Evolutionary conservation across 1,140 invertebrate species (phyloP), one percentile per base, ranked within the genome.

Genomic region (Carposina sasakii): DNA sequence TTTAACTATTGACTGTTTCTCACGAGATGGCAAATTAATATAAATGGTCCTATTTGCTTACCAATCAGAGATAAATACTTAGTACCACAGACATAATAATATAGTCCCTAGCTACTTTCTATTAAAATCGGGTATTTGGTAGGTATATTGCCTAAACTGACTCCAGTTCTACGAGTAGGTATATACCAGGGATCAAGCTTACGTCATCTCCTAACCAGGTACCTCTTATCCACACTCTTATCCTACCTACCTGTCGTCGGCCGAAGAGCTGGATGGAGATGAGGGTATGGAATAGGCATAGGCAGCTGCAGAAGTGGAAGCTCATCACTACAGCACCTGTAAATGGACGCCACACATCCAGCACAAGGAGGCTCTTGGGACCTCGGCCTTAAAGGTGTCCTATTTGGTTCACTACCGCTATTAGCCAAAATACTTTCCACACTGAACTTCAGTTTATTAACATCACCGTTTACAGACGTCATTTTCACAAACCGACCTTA

Each of bases 391-490:
- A n/a, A 54, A 26, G 33, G 21, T 22, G 16, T 10, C n/a, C 54
- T n/a, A n/a, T n/a, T 53, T 9, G 8, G 9, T 9, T 68, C 64
- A 63, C 69, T 66, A 42, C 62, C 64, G 61, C 69, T 66, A 42
- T 63, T 74, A 23, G 71, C 69, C 37, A 81, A 43, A 28, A 84
- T 84, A 61, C 77, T 78, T 44, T 84, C 81, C 17, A 84, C 77
- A 78, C 81, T 84, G 48, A 84, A 84, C 73, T 81, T 81, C 47
- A 84, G 61, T 50, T 84, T 81, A 40, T 56, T 66, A 46, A 68
- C 59, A 50, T 79, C 73, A 68, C 71, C 62, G 54, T 61, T 71
- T 31, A 83, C 44, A 16, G 79, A 79, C 60, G 77, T 83, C 79
- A 83, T 81, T 54, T 26, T 55, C 58, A 66, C 60, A 57, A 22